A percentile compares a stretch with the other conserved stretches of the same genome.
These are phyloP conservation scores for Merluccius polli DNA, from an alignment of 2,797 vertebrate genomes.

Conservation along the genomic window DNA sequence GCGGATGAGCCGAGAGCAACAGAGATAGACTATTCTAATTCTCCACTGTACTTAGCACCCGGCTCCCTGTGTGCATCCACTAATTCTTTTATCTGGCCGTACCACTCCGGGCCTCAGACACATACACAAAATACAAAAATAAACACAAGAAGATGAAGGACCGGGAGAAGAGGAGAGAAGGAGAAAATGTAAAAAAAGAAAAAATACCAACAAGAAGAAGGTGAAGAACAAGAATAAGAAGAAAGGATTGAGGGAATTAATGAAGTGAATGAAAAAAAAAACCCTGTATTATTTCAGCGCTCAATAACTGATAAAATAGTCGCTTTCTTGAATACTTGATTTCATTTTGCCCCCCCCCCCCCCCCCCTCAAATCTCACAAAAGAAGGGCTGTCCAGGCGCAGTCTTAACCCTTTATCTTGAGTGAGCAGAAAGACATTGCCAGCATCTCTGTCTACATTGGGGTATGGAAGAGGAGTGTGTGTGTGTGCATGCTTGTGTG, in stretches of 20 bases:
- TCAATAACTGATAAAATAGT: conserved; percentile 90
- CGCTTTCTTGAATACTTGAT: conserved; percentile 90
- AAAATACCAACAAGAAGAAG: conserved; percentile 5
- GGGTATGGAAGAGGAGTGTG: not conserved
- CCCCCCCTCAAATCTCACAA: conserved; percentile 58
- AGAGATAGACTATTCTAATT: conserved; percentile 99
- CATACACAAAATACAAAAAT: conserved; percentile 75
- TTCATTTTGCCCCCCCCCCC: conserved; percentile 55
- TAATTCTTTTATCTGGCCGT: conserved; percentile 99
- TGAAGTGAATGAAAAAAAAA: conserved; percentile 71
- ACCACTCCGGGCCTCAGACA: conserved; percentile 96
- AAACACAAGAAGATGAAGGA: conserved; percentile 8
- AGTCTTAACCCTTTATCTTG: conserved; percentile 99
- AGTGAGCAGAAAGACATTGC: conserved; percentile 91
- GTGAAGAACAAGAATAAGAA: conserved; percentile 78
- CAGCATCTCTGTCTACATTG: conserved; percentile 80
- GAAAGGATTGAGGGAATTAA: conserved; percentile 35
- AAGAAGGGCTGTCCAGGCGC: conserved; percentile 86
- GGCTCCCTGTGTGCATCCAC: conserved; percentile 88
- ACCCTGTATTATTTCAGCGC: conserved; percentile 69
- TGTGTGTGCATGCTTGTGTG: not conserved
- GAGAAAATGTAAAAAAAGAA: conserved; percentile 81
- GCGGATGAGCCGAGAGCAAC: conserved; percentile 91
- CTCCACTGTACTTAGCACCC: conserved; percentile 86
- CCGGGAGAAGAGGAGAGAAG: not conserved